Evolutionary conservation across 2,113 vertebrate genomes (phyloP), one percentile per base, ranked within the genome.

Genomic region (Lophius piscatorius): DNA sequence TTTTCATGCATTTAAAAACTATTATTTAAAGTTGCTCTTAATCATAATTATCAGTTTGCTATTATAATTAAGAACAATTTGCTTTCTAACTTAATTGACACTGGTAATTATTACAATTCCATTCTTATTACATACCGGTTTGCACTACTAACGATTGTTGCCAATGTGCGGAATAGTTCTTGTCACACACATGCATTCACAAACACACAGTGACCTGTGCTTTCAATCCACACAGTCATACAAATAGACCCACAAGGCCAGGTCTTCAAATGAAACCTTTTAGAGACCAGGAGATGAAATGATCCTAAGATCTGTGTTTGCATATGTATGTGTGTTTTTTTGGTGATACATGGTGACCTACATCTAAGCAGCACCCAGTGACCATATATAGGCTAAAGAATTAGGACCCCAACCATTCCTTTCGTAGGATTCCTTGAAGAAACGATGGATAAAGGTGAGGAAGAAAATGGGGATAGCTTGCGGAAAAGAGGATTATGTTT

Each of bases 301-400:
- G 80, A 74, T 82, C 61, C 41, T 38, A 17, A 41, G 48, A 3
- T 13, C 34, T 20, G 23, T 42, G 28, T 60, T 10, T 20, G 23
- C 28, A 20, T 46, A 23, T 46, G 39, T 36, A 42, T 12, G 16
- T 22, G 49, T 28, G 7, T 59, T 40, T 62, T 52, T 24, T 26
- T 75, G 61, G 83, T 78, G 68, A 55, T 73, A 87, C 81, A 88
- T 82, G 81, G 74, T 85, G 82, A 87, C 82, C 81, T 62, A 52
- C 13, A 14, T 77, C 81, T 85, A 72, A 54, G 63, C 71, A 46
- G 59, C 70, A 74, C 56, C 75, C 47, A 81, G 46, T 55, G 70
- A 76, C 72, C 56, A 54, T 80, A 80, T 63, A 57, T 39, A 77
- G 65, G 73, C 70, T 50, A 24, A 47, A 45, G 78, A 74, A 82